Evolutionary conservation across 2,797 vertebrate species (phyloP), one percentile per base, ranked within the genome.

Genomic region (Scolopax rusticola): DNA sequence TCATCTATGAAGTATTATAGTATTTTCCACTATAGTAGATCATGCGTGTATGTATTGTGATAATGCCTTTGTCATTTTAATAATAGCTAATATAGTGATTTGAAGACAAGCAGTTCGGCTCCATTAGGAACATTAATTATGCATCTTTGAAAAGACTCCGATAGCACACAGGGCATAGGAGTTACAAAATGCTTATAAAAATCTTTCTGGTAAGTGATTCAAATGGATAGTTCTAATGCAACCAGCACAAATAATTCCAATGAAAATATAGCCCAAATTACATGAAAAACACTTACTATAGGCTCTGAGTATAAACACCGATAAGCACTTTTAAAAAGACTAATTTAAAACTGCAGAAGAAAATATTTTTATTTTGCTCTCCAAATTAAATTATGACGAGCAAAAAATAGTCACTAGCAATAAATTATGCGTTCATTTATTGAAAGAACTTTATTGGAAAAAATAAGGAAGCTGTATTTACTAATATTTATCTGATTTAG

Each of bases 121-220:
- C 95, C 96, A 93, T 88, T 90, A 96, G 89, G 90, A 97, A 92
- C 47, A 74, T 71, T 96, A 94, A 96, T 97, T 96, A 93, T 47
- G 87, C 15, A 69, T 61, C 74, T 97, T 63, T 87, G 73, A 97
- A 96, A 94, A 95, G 89, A 53, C 92, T 88, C 89, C 67, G 28
- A 41, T 97, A 92, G 92, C 94, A 93, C 95, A 76, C 82, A 92
- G 90, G 95, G 93, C 84, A 92, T 87, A 95, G 53, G 70, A 96
- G 78, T 97, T 97, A 95, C 6, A 57, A 93, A 97, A 97, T 65
- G 81, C 60, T 95, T 97, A 95, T 9, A 81, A 89, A 97, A 97
- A 87, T 95, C 87, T 96, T 97, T 95, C 54, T 3, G 2, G 59
- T 86, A 63, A 92, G 75, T 54, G 81, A 91, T 94, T 97, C 78